Conservation (phyloP, 2,888 invertebrate genomes). For the Platycnemis pennipes region DNA sequence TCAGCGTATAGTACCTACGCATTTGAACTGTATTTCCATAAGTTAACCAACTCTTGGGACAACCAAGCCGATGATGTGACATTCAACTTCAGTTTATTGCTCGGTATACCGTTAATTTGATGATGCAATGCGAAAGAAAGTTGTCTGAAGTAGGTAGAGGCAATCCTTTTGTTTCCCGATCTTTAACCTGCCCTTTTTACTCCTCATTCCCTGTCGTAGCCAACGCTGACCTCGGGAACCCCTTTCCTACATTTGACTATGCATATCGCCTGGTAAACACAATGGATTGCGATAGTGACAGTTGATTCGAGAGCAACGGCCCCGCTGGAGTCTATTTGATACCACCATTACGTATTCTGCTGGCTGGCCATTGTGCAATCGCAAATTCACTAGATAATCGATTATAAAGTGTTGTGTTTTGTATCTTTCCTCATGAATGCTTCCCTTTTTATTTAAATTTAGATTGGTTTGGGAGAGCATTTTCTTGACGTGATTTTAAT, state of each 20-base stretch:
- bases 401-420: neutral
- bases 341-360: neutral
- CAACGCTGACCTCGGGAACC: neutral
- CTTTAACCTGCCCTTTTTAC: slow-evolving; percentile 12
- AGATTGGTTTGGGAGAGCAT: too few relatives aligned
- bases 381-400: neutral
- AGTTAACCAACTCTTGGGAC: too few relatives aligned
- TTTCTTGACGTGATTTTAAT: too few relatives aligned
- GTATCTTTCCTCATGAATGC: too few relatives aligned
- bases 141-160: neutral
- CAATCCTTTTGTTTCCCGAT: slow-evolving; percentile 27
- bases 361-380: neutral
- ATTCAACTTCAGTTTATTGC: too few relatives aligned
- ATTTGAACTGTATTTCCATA: too few relatives aligned
- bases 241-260: slow-evolving; percentile 48
- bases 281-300: slow-evolving; percentile 47
- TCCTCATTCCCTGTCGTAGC: neutral
- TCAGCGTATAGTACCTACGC: too few relatives aligned
- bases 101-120: neutral
- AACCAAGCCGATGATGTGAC: too few relatives aligned
- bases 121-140: neutral
- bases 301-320: slow-evolving; percentile 28
- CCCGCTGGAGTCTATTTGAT: neutral
- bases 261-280: slow-evolving; percentile 17
- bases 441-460: too few relatives aligned